Evolutionary conservation across 92 coral and sea anemone genomes (phyloP), one percentile per base, ranked within the genome.

Genomic region (Ricordea florida): DNA sequence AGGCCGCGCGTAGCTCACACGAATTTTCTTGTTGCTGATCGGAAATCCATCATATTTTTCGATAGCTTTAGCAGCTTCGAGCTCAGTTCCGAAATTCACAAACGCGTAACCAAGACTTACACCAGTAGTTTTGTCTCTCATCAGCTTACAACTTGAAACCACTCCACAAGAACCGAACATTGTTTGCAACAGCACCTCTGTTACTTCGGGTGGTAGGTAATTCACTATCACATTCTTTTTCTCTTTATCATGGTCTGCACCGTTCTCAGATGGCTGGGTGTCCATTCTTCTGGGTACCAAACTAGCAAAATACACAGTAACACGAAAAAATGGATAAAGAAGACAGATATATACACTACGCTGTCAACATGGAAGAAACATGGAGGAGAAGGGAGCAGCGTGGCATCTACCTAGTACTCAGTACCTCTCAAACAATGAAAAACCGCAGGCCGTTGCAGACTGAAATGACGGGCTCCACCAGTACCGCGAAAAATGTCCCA

Each of bases 1-100:
- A n/a, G 99, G 99, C 21, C 99, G 79, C 32, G 99, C 99, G 66
- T 81, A 96, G 70, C 99, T 96, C 34, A 96, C 99, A 57, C 93
- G 90, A 27, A 96, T 91, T 38, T 64, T 89, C 81, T 96, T 96
- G 72, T 73, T 85, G 80, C 85, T 90, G 37, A 96, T 85, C 20
- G 90, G 90, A 2, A 90, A 69, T 34, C 93, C 93, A 69, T 96
- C 91, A 87, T 91, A 85, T 60, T 67, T 80, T 13, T 78, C 93
- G 11, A 96, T 93, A 4, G 99, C 97, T 85, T 84, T 83, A 41
- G 66, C 79, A 15, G 99, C 99, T 38, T 92, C 93, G 17, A 80
- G 96, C 18, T 93, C 89, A 10, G 70, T 66, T 42, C 84, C 85
- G 69, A 58, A 96, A 83, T 96, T 96, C 18, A 96, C 99, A 55